Conservation (phyloP, 1,140 invertebrate species). For the Camponotus floridanus region DNA sequence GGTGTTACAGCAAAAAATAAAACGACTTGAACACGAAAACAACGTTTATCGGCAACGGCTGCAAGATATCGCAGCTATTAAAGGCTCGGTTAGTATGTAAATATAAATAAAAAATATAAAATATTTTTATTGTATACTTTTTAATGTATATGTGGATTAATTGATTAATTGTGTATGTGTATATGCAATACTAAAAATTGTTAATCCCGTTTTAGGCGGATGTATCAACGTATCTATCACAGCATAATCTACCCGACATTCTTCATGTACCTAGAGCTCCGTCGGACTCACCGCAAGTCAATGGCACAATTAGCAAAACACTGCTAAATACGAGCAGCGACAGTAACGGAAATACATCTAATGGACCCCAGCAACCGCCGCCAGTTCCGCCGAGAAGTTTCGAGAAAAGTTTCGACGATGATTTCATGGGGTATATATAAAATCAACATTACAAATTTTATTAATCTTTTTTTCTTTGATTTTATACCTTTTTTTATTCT, state of each 20-base stretch:
- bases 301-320: constrained; percentile 76
- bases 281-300: constrained; percentile 77
- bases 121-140: not conserved
- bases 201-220: constrained; percentile 80
- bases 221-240: constrained; percentile 85
- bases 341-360: constrained; percentile 84
- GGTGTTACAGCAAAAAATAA: constrained; percentile 91
- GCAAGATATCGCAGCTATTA: constrained; percentile 87
- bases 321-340: constrained; percentile 75
- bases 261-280: constrained; percentile 82
- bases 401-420: constrained; percentile 87
- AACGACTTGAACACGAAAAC: constrained; percentile 91
- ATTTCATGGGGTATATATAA: constrained; percentile 81
- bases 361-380: constrained; percentile 86
- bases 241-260: constrained; percentile 86
- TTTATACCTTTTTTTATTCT: constrained; percentile 56
- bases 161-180: not conserved
- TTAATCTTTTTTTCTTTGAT: not conserved
- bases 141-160: not conserved
- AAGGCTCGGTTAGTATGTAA: constrained; percentile 81
- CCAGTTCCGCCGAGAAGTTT: constrained; percentile 90
- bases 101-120: not conserved
- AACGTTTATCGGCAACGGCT: constrained; percentile 89
- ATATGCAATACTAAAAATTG: not conserved
- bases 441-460: not conserved